Evolutionary conservation across 2,797 vertebrate genomes (phyloP).

Genomic region (Falco naumanni): DNA sequence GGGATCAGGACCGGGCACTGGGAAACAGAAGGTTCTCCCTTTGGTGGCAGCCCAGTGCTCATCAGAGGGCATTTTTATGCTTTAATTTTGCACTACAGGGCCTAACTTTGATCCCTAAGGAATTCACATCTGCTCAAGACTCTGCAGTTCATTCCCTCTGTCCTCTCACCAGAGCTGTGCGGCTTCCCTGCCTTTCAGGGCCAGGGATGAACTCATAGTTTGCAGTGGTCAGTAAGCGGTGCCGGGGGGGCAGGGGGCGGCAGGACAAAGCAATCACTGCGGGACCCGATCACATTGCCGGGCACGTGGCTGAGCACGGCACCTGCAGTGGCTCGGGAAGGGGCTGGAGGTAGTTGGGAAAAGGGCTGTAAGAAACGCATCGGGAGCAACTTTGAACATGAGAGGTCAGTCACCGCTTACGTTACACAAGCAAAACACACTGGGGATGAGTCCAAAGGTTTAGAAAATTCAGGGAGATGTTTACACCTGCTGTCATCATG

Average conservation of each 20-base stretch:
- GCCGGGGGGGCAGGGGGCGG: neutral
- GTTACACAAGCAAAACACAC: fast-evolving
- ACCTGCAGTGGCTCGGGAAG: neutral
- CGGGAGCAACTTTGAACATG: fast-evolving
- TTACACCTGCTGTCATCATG: fast-evolving
- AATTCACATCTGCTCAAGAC: neutral
- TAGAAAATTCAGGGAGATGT: neutral
- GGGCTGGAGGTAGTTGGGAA: neutral
- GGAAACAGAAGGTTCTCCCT: neutral
- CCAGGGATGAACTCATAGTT: neutral
- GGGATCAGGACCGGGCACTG: neutral
- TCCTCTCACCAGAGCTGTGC: neutral
- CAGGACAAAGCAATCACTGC: neutral
- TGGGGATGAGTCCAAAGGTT: neutral
- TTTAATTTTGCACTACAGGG: neutral
- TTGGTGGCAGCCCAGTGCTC: neutral
- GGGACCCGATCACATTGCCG: fast-evolving
- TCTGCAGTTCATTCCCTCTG: neutral
- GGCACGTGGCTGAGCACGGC: neutral
- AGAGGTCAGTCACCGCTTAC: neutral
- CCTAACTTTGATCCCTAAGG: neutral
- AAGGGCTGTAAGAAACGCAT: neutral
- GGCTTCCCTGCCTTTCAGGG: neutral
- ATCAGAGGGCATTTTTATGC: neutral
- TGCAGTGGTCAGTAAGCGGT: fast-evolving